These are phyloP conservation scores for Drosophila santomea DNA, from an alignment of 1,140 invertebrate genomes.

Conservation along the genomic window DNA sequence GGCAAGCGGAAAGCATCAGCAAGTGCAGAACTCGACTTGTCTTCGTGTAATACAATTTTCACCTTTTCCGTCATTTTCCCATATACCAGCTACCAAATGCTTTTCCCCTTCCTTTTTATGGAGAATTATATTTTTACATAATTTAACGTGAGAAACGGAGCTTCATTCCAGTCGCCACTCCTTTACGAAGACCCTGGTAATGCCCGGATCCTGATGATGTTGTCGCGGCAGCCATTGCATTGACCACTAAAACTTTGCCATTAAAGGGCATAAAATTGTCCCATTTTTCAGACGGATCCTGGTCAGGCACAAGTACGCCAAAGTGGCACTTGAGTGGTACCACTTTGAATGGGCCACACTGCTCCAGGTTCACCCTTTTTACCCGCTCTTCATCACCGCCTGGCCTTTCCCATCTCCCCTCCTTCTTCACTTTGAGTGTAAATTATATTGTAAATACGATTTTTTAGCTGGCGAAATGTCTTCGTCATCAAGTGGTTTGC, in stretches of 20 bases:
- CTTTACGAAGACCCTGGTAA: constrained; percentile 20
- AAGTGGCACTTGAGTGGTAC: constrained; percentile 70
- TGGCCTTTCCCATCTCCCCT: not conserved
- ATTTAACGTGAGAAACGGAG: constrained; percentile 52
- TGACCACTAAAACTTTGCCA: constrained; percentile 72
- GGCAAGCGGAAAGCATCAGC: constrained; percentile 22
- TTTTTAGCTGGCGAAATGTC: constrained; percentile 71
- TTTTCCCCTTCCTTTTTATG: constrained; percentile 25
- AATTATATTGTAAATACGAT: constrained; percentile 77
- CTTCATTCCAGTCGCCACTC: constrained; percentile 37
- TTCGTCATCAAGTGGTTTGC: constrained; percentile 64
- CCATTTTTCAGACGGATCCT: constrained; percentile 21
- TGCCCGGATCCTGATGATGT: constrained; percentile 12
- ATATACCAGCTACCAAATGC: constrained; percentile 3
- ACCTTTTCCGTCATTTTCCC: constrained; percentile 18
- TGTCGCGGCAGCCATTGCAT: constrained; percentile 58
- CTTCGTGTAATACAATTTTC: constrained; percentile 59
- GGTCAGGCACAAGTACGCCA: constrained; percentile 26
- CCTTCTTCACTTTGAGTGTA: constrained; percentile 43
- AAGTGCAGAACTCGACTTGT: constrained; percentile 35
- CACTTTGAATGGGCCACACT: constrained; percentile 57
- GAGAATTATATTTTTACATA: constrained; percentile 75
- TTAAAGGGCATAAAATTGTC: constrained; percentile 69
- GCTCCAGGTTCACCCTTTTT: constrained; percentile 19
- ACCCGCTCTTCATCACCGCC: not conserved